These are phyloP conservation scores for Aphrophora alni DNA, from an alignment of 2,888 invertebrate species.

Conservation along the genomic window DNA sequence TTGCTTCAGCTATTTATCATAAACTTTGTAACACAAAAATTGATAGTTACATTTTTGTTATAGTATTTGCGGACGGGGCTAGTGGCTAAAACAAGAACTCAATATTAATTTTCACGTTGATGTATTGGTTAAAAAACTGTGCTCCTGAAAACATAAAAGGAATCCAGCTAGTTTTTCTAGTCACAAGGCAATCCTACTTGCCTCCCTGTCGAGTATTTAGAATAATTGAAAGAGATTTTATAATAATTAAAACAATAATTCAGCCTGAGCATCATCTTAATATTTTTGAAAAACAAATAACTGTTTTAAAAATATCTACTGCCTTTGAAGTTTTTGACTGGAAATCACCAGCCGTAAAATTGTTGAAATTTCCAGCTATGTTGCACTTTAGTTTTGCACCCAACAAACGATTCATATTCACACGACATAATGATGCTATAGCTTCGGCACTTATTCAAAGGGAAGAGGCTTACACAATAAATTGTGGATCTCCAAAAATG, in stretches of 20 bases:
- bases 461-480: neutral
- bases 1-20: neutral
- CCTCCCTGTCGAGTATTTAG: neutral
- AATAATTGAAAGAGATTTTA: neutral
- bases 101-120: neutral
- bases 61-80: neutral
- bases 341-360: neutral
- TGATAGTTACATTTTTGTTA: neutral
- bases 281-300: no score
- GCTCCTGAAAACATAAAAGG: neutral
- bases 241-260: neutral
- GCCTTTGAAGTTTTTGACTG: conserved; percentile 10
- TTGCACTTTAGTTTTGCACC: conserved; percentile 2
- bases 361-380: neutral
- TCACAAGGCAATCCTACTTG: neutral
- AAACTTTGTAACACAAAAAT: neutral
- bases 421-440: neutral
- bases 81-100: neutral
- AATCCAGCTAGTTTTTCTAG: neutral
- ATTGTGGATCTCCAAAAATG: neutral
- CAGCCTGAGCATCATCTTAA: no score
- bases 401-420: neutral
- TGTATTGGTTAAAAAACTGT: neutral
- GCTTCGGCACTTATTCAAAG: neutral
- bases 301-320: neutral